Percentiles rank a stretch among this genome's conserved stretches.
phyloP scores from a whole-genome alignment of 2,888 invertebrate species.

The Microdon myrmicae region DNA sequence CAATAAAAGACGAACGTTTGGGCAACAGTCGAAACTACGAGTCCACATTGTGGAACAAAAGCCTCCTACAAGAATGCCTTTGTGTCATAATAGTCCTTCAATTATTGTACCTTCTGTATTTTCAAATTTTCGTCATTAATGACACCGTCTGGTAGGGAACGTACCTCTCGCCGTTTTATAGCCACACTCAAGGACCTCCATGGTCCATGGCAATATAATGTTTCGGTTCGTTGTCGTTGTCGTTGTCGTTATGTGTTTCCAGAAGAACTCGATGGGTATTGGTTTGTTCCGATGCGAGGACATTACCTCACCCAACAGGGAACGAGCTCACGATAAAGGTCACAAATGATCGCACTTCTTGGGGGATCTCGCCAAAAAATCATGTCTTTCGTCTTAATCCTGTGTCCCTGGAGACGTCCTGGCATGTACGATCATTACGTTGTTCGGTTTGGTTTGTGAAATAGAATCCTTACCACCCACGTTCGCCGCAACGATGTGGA shows the following conservation, averaged over 20 bases:
- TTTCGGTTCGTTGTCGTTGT: too few relatives aligned
- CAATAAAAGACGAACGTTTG: slow-evolving; percentile 46
- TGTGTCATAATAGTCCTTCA: slow-evolving; percentile 64
- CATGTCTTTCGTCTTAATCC: neutral
- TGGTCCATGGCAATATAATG: slow-evolving; percentile 10
- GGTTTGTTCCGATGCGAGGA: slow-evolving; percentile 50
- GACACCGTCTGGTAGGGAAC: slow-evolving; percentile 60
- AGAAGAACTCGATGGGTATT: slow-evolving; percentile 63
- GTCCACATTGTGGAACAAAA: slow-evolving; percentile 28
- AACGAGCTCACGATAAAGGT: slow-evolving; percentile 63
- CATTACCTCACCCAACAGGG: slow-evolving; percentile 66
- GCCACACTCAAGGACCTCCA: slow-evolving; percentile 40
- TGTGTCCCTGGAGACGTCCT: slow-evolving; percentile 54
- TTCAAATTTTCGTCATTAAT: slow-evolving; percentile 67
- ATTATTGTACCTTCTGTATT: slow-evolving; percentile 68
- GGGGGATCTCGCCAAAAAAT: slow-evolving; percentile 57
- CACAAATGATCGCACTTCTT: slow-evolving; percentile 65
- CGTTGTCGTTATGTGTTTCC: slow-evolving; percentile 57
- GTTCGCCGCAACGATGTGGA: slow-evolving; percentile 37
- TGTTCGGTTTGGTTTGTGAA: slow-evolving; percentile 26
- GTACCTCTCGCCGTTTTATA: slow-evolving; percentile 14
- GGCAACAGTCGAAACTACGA: slow-evolving; percentile 24
- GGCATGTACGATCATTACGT: slow-evolving; percentile 65
- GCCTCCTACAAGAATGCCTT: slow-evolving; percentile 47
- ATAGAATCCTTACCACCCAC: slow-evolving; percentile 24